These are phyloP conservation scores for Tipula unca DNA, from an alignment of 2,888 invertebrate genomes.

Conservation along the genomic window DNA sequence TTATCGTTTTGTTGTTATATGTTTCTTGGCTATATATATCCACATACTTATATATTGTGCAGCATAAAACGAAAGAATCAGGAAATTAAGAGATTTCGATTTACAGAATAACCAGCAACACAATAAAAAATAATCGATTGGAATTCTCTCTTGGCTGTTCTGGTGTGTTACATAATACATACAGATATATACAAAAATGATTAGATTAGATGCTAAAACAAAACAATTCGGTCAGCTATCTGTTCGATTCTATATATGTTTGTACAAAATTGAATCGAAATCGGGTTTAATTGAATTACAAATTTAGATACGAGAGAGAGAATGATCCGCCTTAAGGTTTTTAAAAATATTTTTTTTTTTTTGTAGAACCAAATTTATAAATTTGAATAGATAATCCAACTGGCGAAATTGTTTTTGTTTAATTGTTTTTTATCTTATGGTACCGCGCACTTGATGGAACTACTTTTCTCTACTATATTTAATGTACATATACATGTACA, in stretches of 20 bases:
- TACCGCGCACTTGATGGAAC: neutral
- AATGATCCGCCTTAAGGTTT: neutral
- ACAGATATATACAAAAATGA: neutral
- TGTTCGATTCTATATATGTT: neutral
- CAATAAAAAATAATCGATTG: neutral
- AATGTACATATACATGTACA: neutral
- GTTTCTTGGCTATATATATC: neutral
- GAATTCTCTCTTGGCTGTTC: neutral
- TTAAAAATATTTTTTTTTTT: neutral
- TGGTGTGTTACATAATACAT: neutral
- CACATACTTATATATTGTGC: too few relatives aligned
- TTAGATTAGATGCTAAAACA: neutral
- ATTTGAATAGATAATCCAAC: neutral
- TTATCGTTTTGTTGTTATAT: neutral
- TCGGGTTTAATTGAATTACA: neutral
- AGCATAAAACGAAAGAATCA: neutral
- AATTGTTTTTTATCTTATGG: neutral
- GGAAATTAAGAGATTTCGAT: constrained; percentile 14
- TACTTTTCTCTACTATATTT: neutral
- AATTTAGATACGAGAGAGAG: neutral
- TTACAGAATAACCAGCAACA: neutral
- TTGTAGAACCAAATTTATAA: neutral
- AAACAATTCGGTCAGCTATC: neutral
- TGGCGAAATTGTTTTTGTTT: neutral
- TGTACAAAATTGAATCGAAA: neutral